These are phyloP conservation scores for Siniperca undulata DNA, from an alignment of 2,797 vertebrate genomes.

Conservation along the genomic window DNA sequence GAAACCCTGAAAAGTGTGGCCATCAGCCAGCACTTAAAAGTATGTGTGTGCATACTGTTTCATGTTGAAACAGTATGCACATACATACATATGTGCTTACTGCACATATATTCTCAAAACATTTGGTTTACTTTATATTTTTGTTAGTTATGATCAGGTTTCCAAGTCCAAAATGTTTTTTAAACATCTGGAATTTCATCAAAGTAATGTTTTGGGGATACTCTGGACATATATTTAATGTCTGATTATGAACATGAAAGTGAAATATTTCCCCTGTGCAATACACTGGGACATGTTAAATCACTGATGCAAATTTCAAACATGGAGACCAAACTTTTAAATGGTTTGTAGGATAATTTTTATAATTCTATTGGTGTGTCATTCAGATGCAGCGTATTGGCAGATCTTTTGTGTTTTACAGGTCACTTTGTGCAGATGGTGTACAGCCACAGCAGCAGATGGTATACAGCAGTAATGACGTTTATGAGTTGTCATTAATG, in stretches of 20 bases:
- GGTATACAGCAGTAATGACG: constrained; percentile 12
- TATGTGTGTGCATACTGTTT: constrained; percentile 58
- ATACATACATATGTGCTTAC: constrained; percentile 13
- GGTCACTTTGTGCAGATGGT: background rate
- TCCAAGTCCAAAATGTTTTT: constrained; percentile 16
- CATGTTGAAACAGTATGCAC: constrained; percentile 57
- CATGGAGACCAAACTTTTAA: constrained; percentile 35
- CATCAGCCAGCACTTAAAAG: constrained; percentile 71
- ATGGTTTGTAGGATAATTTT: constrained; percentile 14
- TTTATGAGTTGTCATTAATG: constrained; percentile 41
- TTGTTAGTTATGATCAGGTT: constrained; percentile 32
- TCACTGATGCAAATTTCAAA: constrained; percentile 5
- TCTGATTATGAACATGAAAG: constrained; percentile 18
- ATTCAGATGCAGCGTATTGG: constrained; percentile 7
- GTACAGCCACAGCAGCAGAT: constrained; percentile 24
- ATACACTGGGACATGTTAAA: constrained; percentile 23
- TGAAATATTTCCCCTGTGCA: constrained; percentile 18
- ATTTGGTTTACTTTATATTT: constrained; percentile 47
- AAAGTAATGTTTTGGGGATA: constrained; percentile 23
- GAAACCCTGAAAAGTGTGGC: constrained; percentile 70
- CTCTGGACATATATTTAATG: constrained; percentile 19
- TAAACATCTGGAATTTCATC: constrained; percentile 32
- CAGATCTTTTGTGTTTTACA: constrained; percentile 10
- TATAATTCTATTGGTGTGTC: background rate
- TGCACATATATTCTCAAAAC: constrained; percentile 60